phyloP scores from a whole-genome alignment of 2,113 vertebrate species.

The Crotophaga sulcirostris region DNA sequence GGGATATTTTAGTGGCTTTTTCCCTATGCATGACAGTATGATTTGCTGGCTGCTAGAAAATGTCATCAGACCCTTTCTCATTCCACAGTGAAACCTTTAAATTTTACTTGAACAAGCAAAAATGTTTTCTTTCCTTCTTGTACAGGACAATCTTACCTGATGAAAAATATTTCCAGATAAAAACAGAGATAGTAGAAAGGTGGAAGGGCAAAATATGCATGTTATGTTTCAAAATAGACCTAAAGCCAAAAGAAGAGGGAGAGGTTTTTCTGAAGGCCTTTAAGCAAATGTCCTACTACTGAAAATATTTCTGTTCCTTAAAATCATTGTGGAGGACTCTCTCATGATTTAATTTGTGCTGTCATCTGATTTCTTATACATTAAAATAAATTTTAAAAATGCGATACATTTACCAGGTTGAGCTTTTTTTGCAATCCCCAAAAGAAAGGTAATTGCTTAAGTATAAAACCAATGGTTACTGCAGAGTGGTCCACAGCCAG shows the following conservation, averaged over 20 bases:
- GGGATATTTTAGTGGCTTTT: slow-evolving; percentile 65
- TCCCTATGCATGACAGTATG: slow-evolving; percentile 56
- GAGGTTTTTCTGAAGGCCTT: not conserved
- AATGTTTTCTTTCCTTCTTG: not conserved
- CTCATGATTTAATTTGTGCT: not conserved
- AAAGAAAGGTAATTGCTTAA: not conserved
- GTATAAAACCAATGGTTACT: not conserved
- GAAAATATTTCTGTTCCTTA: not conserved
- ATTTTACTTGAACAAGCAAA: not conserved
- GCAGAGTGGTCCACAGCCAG: not conserved
- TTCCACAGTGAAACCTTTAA: not conserved
- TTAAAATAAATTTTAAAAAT: not conserved
- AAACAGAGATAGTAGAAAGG: not conserved
- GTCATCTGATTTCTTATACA: not conserved
- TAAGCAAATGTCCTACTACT: not conserved
- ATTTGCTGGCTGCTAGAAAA: slow-evolving; percentile 59
- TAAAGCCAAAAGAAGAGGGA: not conserved
- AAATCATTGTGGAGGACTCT: not conserved
- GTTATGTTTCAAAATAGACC: not conserved
- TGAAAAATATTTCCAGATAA: not conserved
- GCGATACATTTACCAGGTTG: not conserved
- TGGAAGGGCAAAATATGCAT: not conserved
- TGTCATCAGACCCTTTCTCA: slow-evolving; percentile 53
- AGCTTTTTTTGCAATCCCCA: not conserved
- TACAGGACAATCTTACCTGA: not conserved